Conservation (phyloP, 2,888 invertebrate species). For the Synanthedon tipuliformis region DNA sequence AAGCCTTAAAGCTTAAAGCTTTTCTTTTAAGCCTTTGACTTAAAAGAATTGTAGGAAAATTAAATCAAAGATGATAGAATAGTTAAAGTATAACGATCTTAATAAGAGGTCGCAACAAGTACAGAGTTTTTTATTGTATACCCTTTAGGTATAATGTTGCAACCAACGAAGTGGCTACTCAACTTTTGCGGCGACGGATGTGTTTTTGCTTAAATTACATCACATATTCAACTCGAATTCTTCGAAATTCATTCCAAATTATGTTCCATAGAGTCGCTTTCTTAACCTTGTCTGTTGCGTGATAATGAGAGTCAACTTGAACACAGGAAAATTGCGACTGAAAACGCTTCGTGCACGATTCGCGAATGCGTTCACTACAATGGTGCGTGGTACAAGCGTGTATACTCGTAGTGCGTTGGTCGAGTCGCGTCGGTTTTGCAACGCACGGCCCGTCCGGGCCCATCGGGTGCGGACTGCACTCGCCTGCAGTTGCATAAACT, state of each 20-base stretch:
- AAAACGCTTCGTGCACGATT: background rate
- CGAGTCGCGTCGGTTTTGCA: conserved; percentile 40
- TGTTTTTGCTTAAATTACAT: no score
- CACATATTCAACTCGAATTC: conserved; percentile 5
- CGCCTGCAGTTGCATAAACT: conserved; percentile 62
- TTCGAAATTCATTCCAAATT: background rate
- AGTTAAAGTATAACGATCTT: no score
- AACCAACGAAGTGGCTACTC: no score
- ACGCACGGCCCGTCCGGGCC: conserved; percentile 36
- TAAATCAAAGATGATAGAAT: no score
- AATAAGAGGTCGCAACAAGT: no score
- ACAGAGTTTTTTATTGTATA: no score
- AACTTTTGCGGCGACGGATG: no score
- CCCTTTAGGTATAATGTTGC: no score
- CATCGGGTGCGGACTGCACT: conserved; percentile 57
- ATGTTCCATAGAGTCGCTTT: background rate
- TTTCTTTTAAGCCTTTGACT: no score
- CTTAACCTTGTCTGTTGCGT: background rate
- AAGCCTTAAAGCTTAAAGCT: no score
- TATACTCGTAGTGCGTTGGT: conserved; percentile 30
- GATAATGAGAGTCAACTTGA: background rate
- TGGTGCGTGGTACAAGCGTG: conserved; percentile 10
- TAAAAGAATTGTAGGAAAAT: no score
- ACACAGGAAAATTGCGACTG: background rate
- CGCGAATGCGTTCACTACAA: background rate